Percentiles rank a stretch among this genome's conserved stretches.
Evolutionary conservation across 2,888 invertebrate genomes (phyloP).

Genomic region (Polymixis lichenea): DNA sequence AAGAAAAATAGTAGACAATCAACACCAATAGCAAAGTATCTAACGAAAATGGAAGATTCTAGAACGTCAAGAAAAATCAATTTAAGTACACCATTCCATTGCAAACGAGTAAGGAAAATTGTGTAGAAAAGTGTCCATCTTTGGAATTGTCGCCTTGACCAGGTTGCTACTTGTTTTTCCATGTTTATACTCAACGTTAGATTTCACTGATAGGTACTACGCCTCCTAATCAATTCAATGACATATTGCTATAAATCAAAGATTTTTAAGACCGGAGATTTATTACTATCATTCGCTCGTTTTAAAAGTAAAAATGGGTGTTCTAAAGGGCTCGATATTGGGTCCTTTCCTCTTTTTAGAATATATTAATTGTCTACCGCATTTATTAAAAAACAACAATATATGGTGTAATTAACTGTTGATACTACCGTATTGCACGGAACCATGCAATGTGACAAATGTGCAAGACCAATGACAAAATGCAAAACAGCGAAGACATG

Average conservation of each 20-base stretch:
- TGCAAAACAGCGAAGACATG: too few species aligned
- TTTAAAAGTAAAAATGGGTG: too few species aligned
- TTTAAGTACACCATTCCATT: conserved; percentile 26
- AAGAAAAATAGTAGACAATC: background rate
- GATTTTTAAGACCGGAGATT: background rate
- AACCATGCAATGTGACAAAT: too few species aligned
- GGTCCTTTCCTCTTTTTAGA: too few species aligned
- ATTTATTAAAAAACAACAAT: too few species aligned
- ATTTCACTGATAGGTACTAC: conserved; percentile 56
- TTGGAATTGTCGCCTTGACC: conserved; percentile 50
- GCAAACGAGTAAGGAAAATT: conserved; percentile 54
- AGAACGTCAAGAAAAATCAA: conserved; percentile 24
- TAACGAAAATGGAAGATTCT: conserved; percentile 11
- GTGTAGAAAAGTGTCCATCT: conserved; percentile 64
- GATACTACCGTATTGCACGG: too few species aligned
- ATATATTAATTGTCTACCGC: too few species aligned
- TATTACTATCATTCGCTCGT: too few species aligned
- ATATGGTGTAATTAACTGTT: too few species aligned
- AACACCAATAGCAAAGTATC: background rate
- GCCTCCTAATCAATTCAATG: conserved; percentile 29
- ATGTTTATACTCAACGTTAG: conserved; percentile 48
- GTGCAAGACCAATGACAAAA: too few species aligned
- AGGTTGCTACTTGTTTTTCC: conserved; percentile 52
- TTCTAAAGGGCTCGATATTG: too few species aligned
- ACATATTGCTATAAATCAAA: conserved; percentile 3